Evolutionary conservation across 2,797 vertebrate genomes (phyloP), one percentile per base, ranked within the genome.

Genomic region (Galagoides demidoff): DNA sequence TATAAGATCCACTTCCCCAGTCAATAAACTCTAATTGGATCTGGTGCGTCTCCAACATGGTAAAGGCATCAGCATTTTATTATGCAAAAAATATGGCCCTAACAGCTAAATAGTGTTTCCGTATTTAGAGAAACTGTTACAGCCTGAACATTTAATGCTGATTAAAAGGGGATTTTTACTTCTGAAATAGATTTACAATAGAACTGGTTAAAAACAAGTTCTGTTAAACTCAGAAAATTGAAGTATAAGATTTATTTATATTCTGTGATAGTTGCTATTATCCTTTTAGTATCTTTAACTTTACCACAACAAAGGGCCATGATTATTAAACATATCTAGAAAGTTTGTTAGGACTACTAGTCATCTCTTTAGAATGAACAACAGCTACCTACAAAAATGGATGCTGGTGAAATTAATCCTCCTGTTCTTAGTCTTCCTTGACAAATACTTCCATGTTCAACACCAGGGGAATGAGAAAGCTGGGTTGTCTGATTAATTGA

Each of bases 331-430:
- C 55, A 39, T 2, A 37, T 83, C 68, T 91, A 97, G 97, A 97
- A 97, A 98, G 96, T 97, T 96, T 70, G 0, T 97, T 95, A 98
- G 96, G 95, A 95, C 96, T 92, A 95, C 81, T 68, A 97, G 95
- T 97, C 96, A 95, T 95, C 2, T 0, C 94, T 98, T 98, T 97
- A 98, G 98, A 98, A 98, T 97, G 97, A 98, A 97, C 94, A 98
- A 87, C 97, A 97, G 97, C 98, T 98, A 97, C 37, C 93, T 95
- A 95, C 70, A 97, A 96, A 97, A 55, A 97, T 94, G 95, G 96
- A 84, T 64, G 85, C 91, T 85, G 89, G 94, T 87, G 96, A 96
- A 95, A 98, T 96, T 90, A 96, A 98, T 97, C 96, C 96, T 98
- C 96, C 94, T 94, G 96, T 78, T 90, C 34, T 66, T 19, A 13